Evolutionary conservation across 1,140 invertebrate genomes (phyloP), one percentile per base, ranked within the genome.

Genomic region (Whitmania pigra): DNA sequence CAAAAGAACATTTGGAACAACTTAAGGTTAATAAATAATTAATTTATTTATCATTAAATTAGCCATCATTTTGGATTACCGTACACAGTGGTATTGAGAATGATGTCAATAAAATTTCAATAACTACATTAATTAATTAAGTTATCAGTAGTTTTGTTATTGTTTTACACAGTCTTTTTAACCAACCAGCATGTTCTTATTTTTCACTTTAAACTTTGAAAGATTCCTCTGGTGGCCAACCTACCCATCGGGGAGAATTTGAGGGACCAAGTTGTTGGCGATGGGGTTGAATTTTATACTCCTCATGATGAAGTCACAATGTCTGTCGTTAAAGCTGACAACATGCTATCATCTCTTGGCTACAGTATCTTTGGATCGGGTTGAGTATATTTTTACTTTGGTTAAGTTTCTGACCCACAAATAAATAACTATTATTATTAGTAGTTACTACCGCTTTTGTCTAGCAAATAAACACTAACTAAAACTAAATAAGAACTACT

Each of bases 1-100:
- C 90, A 0, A 83, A 85, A 54, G 86, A 87, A 29, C 88, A 93
- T 77, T 78, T 93, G 22, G 78, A 83, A 0, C 85, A 88, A 76
- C 85, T 89, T 53, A 86, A 85, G 73, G 73, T 68, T 36, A 36
- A 36, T 36, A 36, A 36, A 36, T 36, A 36, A 36, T n/a, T n/a
- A n/a, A n/a, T n/a, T n/a, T n/a, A n/a, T 36, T 36, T 36, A 36
- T 6, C 31, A 36, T 36, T 36, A 36, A 36, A 2, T 6, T 36
- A 6, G 6, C 6, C 6, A 36, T 36, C 31, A 36, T 6, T 6
- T 36, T 36, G 9, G 43, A 49, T 49, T 49, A 17, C 9, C 13
- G 31, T 36, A 36, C 2, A 36, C 6, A 49, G 15, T 49, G 40
- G 5, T 43, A 43, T 43, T 11, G 15, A 49, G 0, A 49, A 49